Percentiles rank a stretch among this genome's conserved stretches.
Evolutionary conservation across 37 sponge, comb jelly and placozoan species (phyloP).

Genomic region (Geodia barretti): DNA sequence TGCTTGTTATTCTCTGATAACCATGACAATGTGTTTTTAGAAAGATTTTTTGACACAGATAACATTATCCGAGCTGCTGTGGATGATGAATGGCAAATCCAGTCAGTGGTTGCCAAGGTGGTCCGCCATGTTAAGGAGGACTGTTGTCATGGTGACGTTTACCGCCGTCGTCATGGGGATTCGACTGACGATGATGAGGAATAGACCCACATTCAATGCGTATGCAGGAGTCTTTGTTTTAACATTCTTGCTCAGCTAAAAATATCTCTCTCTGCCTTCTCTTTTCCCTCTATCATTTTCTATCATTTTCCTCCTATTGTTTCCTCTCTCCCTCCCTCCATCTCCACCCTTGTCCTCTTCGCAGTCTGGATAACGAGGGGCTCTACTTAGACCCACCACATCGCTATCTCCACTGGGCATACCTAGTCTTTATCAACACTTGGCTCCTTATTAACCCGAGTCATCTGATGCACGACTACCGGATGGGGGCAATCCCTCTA

Average conservation of each 20-base stretch:
- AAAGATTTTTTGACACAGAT: too few species aligned
- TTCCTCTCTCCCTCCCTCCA: background rate
- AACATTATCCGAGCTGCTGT: background rate
- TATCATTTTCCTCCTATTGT: too few species aligned
- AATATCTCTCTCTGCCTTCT: background rate
- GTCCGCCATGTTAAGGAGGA: background rate
- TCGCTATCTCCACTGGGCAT: slow-evolving; percentile 81
- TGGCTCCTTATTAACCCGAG: slow-evolving; percentile 79
- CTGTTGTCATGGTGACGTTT: background rate
- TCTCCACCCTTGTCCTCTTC: background rate
- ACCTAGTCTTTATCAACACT: slow-evolving; percentile 75
- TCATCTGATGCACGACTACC: slow-evolving; percentile 81
- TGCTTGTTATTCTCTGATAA: too few species aligned
- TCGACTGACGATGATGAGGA: background rate
- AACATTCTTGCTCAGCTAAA: too few species aligned
- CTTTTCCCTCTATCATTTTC: background rate
- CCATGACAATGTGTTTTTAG: too few species aligned
- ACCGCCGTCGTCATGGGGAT: background rate
- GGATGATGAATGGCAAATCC: background rate
- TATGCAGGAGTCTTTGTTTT: background rate
- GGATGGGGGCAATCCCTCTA: slow-evolving; percentile 90
- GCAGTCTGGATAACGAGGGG: slow-evolving; percentile 86
- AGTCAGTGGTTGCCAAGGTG: background rate
- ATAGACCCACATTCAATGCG: background rate
- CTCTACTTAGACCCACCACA: slow-evolving; percentile 56